Base-by-base conservation (phyloP, 2,113 vertebrate species). In the Chloebia gouldiae region DNA sequence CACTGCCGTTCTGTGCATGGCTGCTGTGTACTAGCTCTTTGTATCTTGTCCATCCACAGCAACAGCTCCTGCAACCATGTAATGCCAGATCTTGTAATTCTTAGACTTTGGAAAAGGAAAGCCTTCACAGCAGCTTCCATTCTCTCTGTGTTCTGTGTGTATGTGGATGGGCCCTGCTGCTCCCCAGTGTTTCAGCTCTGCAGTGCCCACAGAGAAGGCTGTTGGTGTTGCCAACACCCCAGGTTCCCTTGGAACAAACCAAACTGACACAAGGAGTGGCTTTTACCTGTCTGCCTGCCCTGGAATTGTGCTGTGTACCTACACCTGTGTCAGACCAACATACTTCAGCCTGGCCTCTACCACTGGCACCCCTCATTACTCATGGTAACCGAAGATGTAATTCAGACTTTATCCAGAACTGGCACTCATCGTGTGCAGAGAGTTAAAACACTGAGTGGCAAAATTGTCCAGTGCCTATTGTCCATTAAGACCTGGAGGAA, bases 291-390 rank as follows among this genome's bases (percentile, higher is more conserved):
- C 10, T 15, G 44, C 33, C 15, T 9, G 15, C 27, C 6, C 42
- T 28, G n/a, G 28, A 4, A 2, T 3, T 76, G 23, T 37, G 24
- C 21, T 39, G 14, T 28, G 15, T 28, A 23, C 33, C 27, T n/a
- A 4, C 1, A 0, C 13, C 15, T 0, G 1, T 20, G 35, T 23
- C 7, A 12, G 56, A 49, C 13, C 20, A 56, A 6, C 2, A 1
- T 6, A 2, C 5, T 33, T n/a, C 57, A n/a, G 27, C 11, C 20
- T 28, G 39, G 25, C 6, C 24, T 31, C 50, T 51, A 13, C 10
- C 0, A 0, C 4, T 19, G 47, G 33, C 28, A 61, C 1, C 33
- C 5, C 11, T 19, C n/a, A 5, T 16, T 0, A 0, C 17, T 45
- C 3, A 0, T 15, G 63, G 24, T 39, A 5, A 3, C 40, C 37